These are phyloP conservation scores for Ectropis grisescens DNA, from an alignment of 1,140 invertebrate species.

Conservation along the genomic window DNA sequence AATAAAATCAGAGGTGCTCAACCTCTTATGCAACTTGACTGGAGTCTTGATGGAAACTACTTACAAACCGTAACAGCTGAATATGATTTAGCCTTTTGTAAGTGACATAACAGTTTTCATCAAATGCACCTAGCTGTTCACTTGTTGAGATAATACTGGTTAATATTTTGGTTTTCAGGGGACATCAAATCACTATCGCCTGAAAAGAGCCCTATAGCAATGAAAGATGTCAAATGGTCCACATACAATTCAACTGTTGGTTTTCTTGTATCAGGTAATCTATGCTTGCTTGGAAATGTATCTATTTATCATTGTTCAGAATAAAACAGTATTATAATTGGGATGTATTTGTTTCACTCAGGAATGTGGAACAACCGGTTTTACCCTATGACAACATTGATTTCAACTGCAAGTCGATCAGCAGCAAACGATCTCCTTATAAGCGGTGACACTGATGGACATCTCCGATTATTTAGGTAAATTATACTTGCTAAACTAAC, in stretches of 20 bases:
- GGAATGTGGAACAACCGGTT: conserved; percentile 92
- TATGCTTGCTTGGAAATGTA: neutral
- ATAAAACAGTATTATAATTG: too few relatives aligned
- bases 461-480: conserved; percentile 88
- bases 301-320: too few relatives aligned
- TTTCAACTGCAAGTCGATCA: conserved; percentile 85
- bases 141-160: too few relatives aligned
- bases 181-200: conserved; percentile 86
- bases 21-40: conserved; percentile 88
- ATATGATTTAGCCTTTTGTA: conserved; percentile 92
- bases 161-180: conserved; percentile 84
- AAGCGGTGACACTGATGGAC: conserved; percentile 92
- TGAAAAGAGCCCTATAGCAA: conserved; percentile 86
- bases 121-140: too few relatives aligned
- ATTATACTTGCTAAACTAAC: neutral
- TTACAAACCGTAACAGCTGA: conserved; percentile 93
- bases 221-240: conserved; percentile 92
- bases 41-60: conserved; percentile 90
- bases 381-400: conserved; percentile 82
- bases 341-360: too few relatives aligned
- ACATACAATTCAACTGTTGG: conserved; percentile 88
- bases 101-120: too few relatives aligned
- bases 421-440: conserved; percentile 86
- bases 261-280: conserved; percentile 84
- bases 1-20: conserved; percentile 89